These are phyloP conservation scores for Caranx ignobilis DNA, from an alignment of 2,113 vertebrate genomes.

Conservation along the genomic window DNA sequence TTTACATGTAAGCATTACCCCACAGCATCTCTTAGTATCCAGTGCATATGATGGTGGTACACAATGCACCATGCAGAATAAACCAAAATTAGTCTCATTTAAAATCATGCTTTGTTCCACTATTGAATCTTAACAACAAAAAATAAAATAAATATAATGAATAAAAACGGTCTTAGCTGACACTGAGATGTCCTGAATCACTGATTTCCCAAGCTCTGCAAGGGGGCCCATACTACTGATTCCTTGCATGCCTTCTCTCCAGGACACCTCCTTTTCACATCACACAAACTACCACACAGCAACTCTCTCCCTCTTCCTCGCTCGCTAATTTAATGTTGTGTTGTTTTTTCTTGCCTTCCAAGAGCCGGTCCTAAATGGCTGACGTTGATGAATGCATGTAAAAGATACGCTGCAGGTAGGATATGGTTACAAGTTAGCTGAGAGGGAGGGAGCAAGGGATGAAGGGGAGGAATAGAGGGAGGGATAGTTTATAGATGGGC, in stretches of 20 bases:
- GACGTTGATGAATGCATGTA: slow-evolving; percentile 90
- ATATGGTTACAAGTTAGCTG: slow-evolving; percentile 86
- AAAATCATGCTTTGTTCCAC: neutral
- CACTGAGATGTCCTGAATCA: slow-evolving; percentile 54
- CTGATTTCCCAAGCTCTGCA: slow-evolving; percentile 64
- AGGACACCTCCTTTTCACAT: slow-evolving; percentile 68
- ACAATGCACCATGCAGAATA: neutral
- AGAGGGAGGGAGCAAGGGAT: slow-evolving; percentile 68
- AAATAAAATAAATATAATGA: neutral
- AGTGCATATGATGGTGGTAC: neutral
- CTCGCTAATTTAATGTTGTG: slow-evolving; percentile 74
- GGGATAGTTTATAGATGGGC: slow-evolving; percentile 78
- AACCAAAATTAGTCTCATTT: neutral
- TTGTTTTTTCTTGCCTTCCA: slow-evolving; percentile 70
- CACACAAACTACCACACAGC: slow-evolving; percentile 32
- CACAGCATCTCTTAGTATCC: neutral
- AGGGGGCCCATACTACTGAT: slow-evolving; percentile 65
- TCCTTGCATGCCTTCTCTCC: slow-evolving; percentile 75
- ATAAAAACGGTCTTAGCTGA: neutral
- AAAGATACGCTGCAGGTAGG: slow-evolving; percentile 88
- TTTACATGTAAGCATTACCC: neutral
- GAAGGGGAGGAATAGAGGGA: slow-evolving; percentile 73
- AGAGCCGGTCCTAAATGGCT: slow-evolving; percentile 84
- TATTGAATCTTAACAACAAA: neutral
- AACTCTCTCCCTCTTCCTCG: slow-evolving; percentile 39